Evolutionary conservation across 2,113 vertebrate species (phyloP).

Genomic region (Cottus gobio): DNA sequence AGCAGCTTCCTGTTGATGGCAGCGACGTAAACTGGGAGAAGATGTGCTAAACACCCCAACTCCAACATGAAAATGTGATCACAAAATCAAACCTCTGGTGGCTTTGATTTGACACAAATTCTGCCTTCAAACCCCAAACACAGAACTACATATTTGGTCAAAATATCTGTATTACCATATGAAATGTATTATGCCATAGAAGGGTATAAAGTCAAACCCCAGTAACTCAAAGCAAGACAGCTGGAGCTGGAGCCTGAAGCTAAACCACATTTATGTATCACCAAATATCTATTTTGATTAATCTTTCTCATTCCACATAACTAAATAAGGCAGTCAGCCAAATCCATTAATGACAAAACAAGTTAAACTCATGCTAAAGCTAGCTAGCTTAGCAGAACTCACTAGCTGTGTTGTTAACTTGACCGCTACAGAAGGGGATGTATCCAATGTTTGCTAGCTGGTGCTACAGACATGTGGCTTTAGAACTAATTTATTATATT

Average conservation of each 20-base stretch:
- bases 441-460: too few species aligned
- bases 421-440: background rate
- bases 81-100: conserved; percentile 1
- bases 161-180: background rate
- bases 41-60: background rate
- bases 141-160: background rate
- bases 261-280: background rate
- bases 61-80: conserved; percentile 1
- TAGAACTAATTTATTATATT: background rate
- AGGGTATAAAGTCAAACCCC: background rate
- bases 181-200: background rate
- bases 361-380: background rate
- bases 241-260: background rate
- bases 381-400: background rate
- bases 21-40: conserved; percentile 6
- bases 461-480: too few species aligned
- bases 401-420: background rate
- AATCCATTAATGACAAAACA: background rate
- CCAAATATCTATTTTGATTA: background rate
- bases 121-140: background rate
- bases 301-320: background rate
- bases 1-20: conserved; percentile 8
- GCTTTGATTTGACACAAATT: conserved; percentile 10
- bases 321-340: background rate
- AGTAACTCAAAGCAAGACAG: background rate